Evolutionary conservation across 2,888 invertebrate species (phyloP).

Genomic region (Polyommatus iphigenia): DNA sequence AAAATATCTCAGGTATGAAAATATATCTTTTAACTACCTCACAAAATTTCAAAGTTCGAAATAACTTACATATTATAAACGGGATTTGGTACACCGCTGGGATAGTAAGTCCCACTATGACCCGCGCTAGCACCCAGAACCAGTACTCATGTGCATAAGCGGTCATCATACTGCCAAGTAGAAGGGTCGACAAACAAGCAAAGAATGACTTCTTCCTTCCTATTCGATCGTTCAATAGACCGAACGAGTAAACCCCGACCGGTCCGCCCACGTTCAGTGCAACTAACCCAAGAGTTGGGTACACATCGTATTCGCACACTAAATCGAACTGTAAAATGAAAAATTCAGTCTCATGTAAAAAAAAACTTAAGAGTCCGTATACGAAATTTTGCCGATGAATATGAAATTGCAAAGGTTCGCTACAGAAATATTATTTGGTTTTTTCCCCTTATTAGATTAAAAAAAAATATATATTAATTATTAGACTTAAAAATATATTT

Average conservation of each 20-base stretch:
- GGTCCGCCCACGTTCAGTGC: constrained; percentile 94
- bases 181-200: constrained; percentile 89
- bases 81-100: constrained; percentile 97
- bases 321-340: constrained; percentile 87
- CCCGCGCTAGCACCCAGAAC: constrained; percentile 90
- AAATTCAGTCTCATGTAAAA: background rate
- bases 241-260: constrained; percentile 93
- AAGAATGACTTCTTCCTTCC: constrained; percentile 93
- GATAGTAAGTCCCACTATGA: constrained; percentile 93
- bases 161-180: constrained; percentile 89
- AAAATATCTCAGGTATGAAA: background rate
- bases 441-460: too few species aligned
- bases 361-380: too few species aligned
- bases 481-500: too few species aligned
- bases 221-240: constrained; percentile 91
- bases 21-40: background rate
- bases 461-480: too few species aligned
- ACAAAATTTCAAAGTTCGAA: background rate
- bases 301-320: constrained; percentile 92
- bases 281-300: constrained; percentile 92
- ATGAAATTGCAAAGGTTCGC: too few species aligned
- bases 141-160: constrained; percentile 89
- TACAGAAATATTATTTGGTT: too few species aligned
- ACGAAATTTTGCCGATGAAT: too few species aligned
- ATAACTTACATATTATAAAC: constrained; percentile 92